Conservation (phyloP, 2,888 invertebrate species). For the Cheiracanthium punctorium region DNA sequence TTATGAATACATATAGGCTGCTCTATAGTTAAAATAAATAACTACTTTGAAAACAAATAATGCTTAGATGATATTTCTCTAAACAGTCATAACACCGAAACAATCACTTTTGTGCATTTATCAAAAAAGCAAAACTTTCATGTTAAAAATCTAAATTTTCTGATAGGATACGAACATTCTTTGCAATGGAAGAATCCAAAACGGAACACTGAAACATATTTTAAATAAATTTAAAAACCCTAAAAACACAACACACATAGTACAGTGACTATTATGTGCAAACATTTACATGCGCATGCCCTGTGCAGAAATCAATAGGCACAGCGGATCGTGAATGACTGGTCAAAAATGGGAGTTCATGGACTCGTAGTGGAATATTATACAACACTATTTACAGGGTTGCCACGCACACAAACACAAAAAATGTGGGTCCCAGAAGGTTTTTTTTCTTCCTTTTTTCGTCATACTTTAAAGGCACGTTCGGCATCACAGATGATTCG, state of each 20-base stretch:
- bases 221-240: conserved; percentile 10
- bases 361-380: neutral
- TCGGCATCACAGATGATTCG: conserved; percentile 56
- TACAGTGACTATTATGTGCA: neutral
- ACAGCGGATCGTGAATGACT: neutral
- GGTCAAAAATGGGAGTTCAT: neutral
- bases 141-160: no score
- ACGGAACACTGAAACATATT: neutral
- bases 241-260: neutral
- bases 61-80: no score
- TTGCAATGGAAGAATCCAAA: no score
- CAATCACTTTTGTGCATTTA: no score
- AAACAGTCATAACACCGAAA: no score
- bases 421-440: neutral
- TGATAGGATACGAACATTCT: no score
- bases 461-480: conserved; percentile 28
- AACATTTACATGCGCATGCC: neutral
- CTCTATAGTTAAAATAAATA: no score
- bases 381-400: conserved; percentile 23
- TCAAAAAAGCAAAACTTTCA: no score
- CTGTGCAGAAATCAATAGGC: neutral
- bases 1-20: no score
- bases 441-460: neutral
- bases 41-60: no score
- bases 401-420: neutral